Base-by-base conservation (phyloP, 53 echinoderm and acorn worm species). In the Arbacia lixula region DNA sequence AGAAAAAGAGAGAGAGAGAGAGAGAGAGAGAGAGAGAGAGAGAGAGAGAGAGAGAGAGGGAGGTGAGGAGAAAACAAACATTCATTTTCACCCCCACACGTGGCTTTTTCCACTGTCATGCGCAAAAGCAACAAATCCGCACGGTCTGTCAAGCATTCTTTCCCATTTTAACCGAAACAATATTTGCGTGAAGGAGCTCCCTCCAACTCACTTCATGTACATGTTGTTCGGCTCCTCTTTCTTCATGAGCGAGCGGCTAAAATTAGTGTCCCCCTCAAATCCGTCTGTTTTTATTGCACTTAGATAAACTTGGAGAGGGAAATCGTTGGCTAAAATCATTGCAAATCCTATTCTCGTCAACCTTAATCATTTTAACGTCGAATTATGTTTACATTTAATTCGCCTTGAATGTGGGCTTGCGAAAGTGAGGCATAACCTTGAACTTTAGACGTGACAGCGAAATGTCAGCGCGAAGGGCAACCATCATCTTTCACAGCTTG, bases 301-400 rank as follows among this genome's bases (percentile, higher is more conserved):
- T 43, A 71, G 29, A 72, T 72, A 72, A 72, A 42, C 50, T 30
- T 16, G 19, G 12, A 30, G 41, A 46, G 72, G 72, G 28, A 72
- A 72, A 72, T 29, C 26, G 50, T 49, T 42, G 26, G 51, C 72
- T 27, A 72, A 72, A 49, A 72, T 72, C 72, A 49, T 72, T 72
- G 43, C 72, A 72, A 72, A 72, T 72, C 72, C 72, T 38, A 72
- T 72, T 72, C 72, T 30, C 50, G 43, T 37, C 76, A 31, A 28
- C 76, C 76, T 20, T 79, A 79, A 79, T 60, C 79, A 79, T 61
- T 25, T 60, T 41, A 79, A 60, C 79, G 26, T 39, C 42, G 61
- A 75, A 75, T 79, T 79, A 60, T 60, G 61, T 79, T 79, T 79
- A 79, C 79, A 27, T 79, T 79, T 61, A 40, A 79, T 79, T 79